phyloP scores from a whole-genome alignment of 2,888 invertebrate species.

The Uropetala carovei region DNA sequence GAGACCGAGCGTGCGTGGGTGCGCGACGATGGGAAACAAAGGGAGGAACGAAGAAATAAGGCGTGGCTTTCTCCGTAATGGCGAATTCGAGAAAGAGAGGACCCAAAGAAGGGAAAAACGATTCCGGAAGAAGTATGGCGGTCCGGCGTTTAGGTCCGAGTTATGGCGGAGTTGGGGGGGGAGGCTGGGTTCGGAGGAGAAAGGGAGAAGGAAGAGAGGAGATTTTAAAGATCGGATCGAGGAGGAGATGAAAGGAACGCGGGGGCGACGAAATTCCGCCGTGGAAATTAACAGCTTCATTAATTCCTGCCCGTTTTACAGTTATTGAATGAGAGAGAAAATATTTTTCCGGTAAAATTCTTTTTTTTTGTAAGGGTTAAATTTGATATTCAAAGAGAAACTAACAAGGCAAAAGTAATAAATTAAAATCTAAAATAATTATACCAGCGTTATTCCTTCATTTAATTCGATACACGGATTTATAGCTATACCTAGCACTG shows the following conservation, averaged over 20 bases:
- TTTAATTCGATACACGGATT: no score
- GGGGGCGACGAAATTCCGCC: background rate
- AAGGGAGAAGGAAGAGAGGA: background rate
- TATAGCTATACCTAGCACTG: no score
- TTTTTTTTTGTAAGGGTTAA: background rate
- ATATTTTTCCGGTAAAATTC: background rate
- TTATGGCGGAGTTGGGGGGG: background rate
- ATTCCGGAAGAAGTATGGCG: background rate
- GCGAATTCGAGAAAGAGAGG: background rate
- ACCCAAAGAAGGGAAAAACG: background rate
- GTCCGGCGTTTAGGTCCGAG: background rate
- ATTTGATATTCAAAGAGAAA: background rate
- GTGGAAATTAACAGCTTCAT: background rate
- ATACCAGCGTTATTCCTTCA: no score
- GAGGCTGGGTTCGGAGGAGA: background rate
- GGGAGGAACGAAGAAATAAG: background rate
- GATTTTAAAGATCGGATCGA: constrained; percentile 5
- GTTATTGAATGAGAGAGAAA: background rate
- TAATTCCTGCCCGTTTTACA: background rate
- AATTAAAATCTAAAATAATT: no score
- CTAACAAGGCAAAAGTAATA: no score
- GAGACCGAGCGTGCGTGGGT: no score
- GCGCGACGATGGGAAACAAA: no score
- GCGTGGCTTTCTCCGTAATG: background rate
- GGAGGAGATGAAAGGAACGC: background rate